Percentiles rank a stretch among this genome's conserved stretches.
These are phyloP conservation scores for Psammodynastes pulverulentus DNA, from an alignment of 2,113 vertebrate genomes.

Conservation along the genomic window DNA sequence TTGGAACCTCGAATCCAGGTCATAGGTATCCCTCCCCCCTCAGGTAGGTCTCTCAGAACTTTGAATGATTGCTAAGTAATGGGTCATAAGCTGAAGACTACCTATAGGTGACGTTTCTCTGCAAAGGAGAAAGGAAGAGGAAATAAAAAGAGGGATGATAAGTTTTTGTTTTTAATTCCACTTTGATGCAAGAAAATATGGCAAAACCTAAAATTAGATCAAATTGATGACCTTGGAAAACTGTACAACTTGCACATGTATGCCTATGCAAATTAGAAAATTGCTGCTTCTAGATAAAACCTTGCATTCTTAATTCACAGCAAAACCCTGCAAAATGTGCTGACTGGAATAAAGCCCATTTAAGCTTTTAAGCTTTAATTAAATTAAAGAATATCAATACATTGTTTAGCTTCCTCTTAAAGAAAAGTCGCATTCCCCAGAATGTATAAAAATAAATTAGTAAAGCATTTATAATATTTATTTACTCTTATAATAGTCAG, in stretches of 20 bases:
- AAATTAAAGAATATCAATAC: background rate
- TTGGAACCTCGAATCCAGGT: background rate
- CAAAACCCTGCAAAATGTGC: background rate
- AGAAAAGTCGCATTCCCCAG: background rate
- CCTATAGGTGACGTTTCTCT: background rate
- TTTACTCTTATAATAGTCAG: slow-evolving; percentile 12
- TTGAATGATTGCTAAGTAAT: background rate
- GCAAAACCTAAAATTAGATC: background rate
- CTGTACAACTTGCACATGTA: rapidly evolving
- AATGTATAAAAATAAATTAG: background rate
- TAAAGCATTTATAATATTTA: background rate
- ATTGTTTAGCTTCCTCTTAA: slow-evolving; percentile 1
- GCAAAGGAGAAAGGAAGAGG: background rate
- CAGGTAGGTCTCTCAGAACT: background rate
- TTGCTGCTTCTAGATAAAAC: background rate
- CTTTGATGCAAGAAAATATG: background rate
- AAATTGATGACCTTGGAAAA: background rate
- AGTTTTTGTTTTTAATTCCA: background rate
- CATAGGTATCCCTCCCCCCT: background rate
- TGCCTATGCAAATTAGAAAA: background rate
- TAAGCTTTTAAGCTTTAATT: background rate
- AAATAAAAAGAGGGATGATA: background rate
- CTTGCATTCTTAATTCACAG: background rate
- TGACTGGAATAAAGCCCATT: background rate
- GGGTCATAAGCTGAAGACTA: background rate